phyloP scores from a whole-genome alignment of 1,140 invertebrate species.

The Drosophila ananassae region DNA sequence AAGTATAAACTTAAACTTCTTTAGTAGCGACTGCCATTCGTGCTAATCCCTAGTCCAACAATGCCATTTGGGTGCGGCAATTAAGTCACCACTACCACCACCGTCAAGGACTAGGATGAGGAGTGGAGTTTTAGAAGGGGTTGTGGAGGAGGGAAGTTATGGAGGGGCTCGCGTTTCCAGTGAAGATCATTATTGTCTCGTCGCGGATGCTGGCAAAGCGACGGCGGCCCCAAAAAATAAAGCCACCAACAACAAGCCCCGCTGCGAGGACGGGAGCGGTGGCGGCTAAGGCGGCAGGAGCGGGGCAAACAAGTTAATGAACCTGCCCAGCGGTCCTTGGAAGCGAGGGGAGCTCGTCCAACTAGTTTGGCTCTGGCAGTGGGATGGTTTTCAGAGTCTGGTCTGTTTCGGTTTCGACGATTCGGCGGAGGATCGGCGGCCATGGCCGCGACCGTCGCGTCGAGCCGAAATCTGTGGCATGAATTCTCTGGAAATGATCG shows the following conservation, averaged over 20 bases:
- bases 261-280: conserved; percentile 18
- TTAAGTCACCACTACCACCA: conserved; percentile 67
- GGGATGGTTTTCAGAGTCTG: conserved; percentile 9
- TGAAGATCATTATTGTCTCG: conserved; percentile 81
- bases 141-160: neutral
- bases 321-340: conserved; percentile 54
- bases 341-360: conserved; percentile 56
- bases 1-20: too few relatives aligned
- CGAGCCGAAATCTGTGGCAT: conserved; percentile 74
- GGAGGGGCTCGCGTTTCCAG: conserved; percentile 64
- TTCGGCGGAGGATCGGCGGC: conserved; percentile 13
- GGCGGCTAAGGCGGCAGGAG: conserved; percentile 3
- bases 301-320: conserved; percentile 77
- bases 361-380: conserved; percentile 57
- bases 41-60: conserved; percentile 59
- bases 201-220: conserved; percentile 56
- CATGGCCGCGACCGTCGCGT: conserved; percentile 19
- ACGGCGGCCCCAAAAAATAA: conserved; percentile 46
- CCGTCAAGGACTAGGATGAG: conserved; percentile 7
- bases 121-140: conserved; percentile 1
- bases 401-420: conserved; percentile 17
- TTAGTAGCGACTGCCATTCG: conserved; percentile 36
- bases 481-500: conserved; percentile 78
- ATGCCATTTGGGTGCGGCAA: conserved; percentile 72
- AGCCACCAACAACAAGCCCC: conserved; percentile 9